Percentiles rank a stretch among this genome's conserved stretches.
phyloP scores from a whole-genome alignment of 1,140 invertebrate species.

The Zaprionus tsacasi region DNA sequence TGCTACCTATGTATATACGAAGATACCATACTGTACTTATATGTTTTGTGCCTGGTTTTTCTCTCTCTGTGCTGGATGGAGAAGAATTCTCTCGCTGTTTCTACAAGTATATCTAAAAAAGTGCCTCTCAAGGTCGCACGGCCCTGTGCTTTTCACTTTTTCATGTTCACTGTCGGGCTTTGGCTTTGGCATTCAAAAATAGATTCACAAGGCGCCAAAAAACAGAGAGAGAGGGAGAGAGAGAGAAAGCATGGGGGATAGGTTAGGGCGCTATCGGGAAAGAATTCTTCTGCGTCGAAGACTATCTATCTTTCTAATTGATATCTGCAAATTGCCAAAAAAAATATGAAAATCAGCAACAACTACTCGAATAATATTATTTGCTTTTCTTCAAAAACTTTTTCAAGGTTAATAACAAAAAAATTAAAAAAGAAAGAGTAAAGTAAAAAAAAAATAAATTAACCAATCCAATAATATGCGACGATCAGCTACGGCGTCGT shows the following conservation, averaged over 20 bases:
- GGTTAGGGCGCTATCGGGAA: neutral
- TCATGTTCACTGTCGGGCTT: conserved; percentile 73
- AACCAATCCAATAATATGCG: neutral
- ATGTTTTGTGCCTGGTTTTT: conserved; percentile 36
- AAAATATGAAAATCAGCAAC: conserved; percentile 9
- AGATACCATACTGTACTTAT: neutral
- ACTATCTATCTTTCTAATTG: conserved; percentile 62
- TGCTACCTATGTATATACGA: conserved; percentile 20
- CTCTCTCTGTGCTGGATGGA: no score
- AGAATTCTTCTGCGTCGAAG: conserved; percentile 27
- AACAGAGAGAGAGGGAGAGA: conserved; percentile 1
- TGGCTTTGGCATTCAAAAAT: conserved; percentile 81
- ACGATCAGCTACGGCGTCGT: neutral
- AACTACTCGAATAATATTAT: conserved; percentile 29
- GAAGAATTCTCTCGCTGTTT: conserved; percentile 10
- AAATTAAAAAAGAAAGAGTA: neutral
- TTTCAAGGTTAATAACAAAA: conserved; percentile 51
- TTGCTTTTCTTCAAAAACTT: conserved; percentile 15
- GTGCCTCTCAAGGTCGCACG: conserved; percentile 61
- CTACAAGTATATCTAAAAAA: conserved; percentile 27
- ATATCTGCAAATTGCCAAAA: conserved; percentile 33
- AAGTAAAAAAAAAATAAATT: neutral
- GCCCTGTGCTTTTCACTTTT: conserved; percentile 27
- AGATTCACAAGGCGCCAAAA: conserved; percentile 36
- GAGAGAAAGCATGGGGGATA: neutral